Percentiles rank a stretch among this genome's conserved stretches.
These are phyloP conservation scores for Grapholita molesta DNA, from an alignment of 1,140 invertebrate species.

Conservation along the genomic window DNA sequence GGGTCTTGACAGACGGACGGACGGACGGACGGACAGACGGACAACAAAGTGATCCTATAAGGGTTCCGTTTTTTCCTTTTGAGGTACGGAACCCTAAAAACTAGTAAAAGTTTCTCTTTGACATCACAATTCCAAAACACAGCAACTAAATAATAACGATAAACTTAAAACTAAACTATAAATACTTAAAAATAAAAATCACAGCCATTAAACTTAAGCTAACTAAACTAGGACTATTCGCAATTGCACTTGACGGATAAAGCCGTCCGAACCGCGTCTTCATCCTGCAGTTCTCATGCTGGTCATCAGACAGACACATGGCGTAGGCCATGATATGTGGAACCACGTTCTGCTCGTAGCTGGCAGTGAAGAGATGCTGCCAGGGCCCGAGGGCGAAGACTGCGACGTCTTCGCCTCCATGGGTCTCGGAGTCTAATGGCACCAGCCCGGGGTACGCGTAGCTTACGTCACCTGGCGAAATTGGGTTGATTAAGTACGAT, in stretches of 20 bases:
- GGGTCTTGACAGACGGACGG: no score
- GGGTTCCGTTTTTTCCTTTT: no score
- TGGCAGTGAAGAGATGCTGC: constrained; percentile 82
- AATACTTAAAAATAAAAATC: constrained; percentile 41
- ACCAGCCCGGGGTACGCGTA: constrained; percentile 67
- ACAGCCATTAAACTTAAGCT: constrained; percentile 48
- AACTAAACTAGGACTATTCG: constrained; percentile 38
- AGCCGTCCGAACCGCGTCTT: constrained; percentile 20
- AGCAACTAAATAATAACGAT: background rate
- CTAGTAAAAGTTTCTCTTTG: background rate
- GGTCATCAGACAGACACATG: constrained; percentile 58
- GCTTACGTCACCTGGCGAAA: constrained; percentile 56
- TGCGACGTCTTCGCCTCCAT: constrained; percentile 85
- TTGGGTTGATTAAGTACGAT: background rate
- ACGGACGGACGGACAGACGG: no score
- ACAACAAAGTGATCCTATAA: no score
- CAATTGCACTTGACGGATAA: constrained; percentile 36
- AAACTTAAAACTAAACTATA: background rate
- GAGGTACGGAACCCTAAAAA: no score
- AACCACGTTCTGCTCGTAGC: constrained; percentile 82
- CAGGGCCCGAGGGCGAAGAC: constrained; percentile 82
- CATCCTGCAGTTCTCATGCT: constrained; percentile 47
- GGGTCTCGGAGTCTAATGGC: constrained; percentile 80
- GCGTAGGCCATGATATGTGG: constrained; percentile 82
- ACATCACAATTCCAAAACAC: background rate